Percentiles rank a stretch among this genome's conserved stretches.
Evolutionary conservation across 2,113 vertebrate genomes (phyloP).

Genomic region (Apus apus): DNA sequence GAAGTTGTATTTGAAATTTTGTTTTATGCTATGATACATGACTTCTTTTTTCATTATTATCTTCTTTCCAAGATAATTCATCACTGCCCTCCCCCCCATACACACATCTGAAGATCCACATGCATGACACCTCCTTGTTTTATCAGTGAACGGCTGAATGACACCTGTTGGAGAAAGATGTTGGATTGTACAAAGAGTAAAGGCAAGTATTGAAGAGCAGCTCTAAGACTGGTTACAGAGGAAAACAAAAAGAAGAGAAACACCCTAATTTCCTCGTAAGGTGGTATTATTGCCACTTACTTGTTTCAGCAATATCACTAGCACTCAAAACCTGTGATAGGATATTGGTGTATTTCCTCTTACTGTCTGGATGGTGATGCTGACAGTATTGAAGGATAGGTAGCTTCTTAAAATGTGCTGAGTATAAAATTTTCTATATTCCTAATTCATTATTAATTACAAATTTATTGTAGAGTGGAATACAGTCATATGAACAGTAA

Average conservation of each 20-base stretch:
- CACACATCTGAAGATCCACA: not conserved
- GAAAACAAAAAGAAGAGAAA: not conserved
- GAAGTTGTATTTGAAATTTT: not conserved
- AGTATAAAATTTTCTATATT: not conserved
- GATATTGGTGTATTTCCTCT: not conserved
- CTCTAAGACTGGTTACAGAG: not conserved
- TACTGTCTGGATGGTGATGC: not conserved
- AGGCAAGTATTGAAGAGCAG: not conserved
- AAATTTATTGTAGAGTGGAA: not conserved
- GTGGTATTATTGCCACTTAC: not conserved
- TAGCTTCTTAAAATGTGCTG: not conserved
- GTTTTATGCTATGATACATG: not conserved
- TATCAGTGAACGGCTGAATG: not conserved
- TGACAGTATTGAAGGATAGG: not conserved
- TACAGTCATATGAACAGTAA: not conserved
- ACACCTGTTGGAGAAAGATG: not conserved
- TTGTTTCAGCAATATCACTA: not conserved
- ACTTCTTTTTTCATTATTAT: not conserved
- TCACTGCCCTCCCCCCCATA: not conserved
- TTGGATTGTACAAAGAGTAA: not conserved
- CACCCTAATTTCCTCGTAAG: not conserved
- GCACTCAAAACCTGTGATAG: not conserved
- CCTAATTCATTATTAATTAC: not conserved
- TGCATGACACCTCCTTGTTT: not conserved
- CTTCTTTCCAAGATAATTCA: not conserved